phyloP scores from a whole-genome alignment of 2,113 vertebrate genomes.

The Cryptomyrus ogoouensis region DNA sequence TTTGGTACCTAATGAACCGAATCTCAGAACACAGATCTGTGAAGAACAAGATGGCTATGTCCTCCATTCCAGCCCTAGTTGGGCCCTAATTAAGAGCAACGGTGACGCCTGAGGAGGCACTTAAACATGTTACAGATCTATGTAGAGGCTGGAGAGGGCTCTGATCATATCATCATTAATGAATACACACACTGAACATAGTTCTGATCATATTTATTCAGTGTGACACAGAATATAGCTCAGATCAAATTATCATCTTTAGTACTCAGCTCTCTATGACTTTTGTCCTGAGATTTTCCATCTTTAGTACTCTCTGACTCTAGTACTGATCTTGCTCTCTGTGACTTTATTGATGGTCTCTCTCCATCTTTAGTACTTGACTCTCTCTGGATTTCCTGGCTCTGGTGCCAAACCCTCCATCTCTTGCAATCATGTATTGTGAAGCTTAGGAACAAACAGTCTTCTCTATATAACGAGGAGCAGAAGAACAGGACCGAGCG shows the following conservation, averaged over 20 bases:
- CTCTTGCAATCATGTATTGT: not conserved
- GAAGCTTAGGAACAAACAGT: not conserved
- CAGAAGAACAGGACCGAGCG: not conserved
- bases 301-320: too few relatives aligned
- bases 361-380: not conserved
- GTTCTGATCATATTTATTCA: not conserved
- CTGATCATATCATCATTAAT: not conserved
- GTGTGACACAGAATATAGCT: not conserved
- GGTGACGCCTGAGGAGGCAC: not conserved
- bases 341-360: not conserved
- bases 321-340: not conserved
- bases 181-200: not conserved
- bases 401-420: not conserved
- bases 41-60: not conserved
- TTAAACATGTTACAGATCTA: not conserved
- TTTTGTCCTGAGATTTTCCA: not conserved
- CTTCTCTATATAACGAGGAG: not conserved
- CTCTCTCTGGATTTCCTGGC: not conserved
- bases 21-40: not conserved
- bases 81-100: not conserved
- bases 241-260: not conserved
- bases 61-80: not conserved
- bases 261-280: not conserved
- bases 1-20: not conserved
- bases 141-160: not conserved